These are phyloP conservation scores for Ypsolopha sequella DNA, from an alignment of 2,888 invertebrate species.

Conservation along the genomic window DNA sequence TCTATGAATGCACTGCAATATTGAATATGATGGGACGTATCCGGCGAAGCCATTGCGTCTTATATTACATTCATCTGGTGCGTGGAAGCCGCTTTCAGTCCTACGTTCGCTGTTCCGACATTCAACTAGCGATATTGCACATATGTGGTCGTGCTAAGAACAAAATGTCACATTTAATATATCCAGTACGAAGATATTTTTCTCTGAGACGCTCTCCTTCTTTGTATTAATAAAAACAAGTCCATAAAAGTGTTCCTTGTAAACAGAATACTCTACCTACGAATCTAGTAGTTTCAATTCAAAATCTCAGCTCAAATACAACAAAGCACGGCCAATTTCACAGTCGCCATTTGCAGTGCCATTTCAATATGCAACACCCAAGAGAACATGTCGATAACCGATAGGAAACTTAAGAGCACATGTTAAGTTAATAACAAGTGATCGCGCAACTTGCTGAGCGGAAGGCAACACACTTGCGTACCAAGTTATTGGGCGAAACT, in stretches of 20 bases:
- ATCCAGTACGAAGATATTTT: not conserved
- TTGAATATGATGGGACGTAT: conserved; percentile 8
- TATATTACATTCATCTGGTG: conserved; percentile 10
- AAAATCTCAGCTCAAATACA: not conserved
- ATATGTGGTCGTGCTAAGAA: not conserved
- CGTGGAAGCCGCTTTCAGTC: conserved; percentile 5
- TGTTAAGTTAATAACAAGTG: conserved; percentile 55
- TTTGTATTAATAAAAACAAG: too few relatives aligned
- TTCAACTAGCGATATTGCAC: not conserved
- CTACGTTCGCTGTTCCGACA: conserved; percentile 1
- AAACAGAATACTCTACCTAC: not conserved
- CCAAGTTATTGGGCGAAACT: conserved; percentile 28
- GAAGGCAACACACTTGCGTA: conserved; percentile 41
- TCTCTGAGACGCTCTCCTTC: too few relatives aligned
- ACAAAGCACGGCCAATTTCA: not conserved
- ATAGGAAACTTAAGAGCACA: conserved; percentile 44
- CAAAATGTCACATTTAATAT: not conserved
- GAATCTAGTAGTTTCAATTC: not conserved
- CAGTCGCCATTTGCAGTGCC: conserved; percentile 4
- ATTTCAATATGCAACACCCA: conserved; percentile 8
- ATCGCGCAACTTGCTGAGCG: conserved; percentile 42
- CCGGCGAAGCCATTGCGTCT: conserved; percentile 6
- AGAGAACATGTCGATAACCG: conserved; percentile 25
- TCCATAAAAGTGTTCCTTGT: too few relatives aligned
- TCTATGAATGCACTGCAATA: conserved; percentile 10